phyloP scores from a whole-genome alignment of 2,797 vertebrate species.

The Esox masquinongy region DNA sequence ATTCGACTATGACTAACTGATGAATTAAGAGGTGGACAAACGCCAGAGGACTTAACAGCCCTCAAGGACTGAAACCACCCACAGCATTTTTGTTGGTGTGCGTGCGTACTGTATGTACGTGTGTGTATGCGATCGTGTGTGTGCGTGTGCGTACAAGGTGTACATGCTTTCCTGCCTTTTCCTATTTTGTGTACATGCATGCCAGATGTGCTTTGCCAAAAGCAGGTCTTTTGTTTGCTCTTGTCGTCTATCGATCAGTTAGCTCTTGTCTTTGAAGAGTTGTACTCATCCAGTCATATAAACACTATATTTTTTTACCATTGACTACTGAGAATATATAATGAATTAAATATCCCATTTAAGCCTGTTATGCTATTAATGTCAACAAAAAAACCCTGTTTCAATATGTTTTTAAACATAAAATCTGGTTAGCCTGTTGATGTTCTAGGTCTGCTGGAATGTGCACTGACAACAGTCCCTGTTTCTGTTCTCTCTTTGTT shows the following conservation, averaged over 20 bases:
- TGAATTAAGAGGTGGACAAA: slow-evolving; percentile 9
- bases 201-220: slow-evolving; percentile 47
- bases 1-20: background rate
- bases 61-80: slow-evolving; percentile 47
- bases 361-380: slow-evolving; percentile 9
- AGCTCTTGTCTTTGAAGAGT: slow-evolving; percentile 25
- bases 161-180: slow-evolving; percentile 35
- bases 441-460: background rate
- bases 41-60: slow-evolving; percentile 61
- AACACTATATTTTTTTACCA: slow-evolving; percentile 11
- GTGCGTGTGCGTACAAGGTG: slow-evolving; percentile 20
- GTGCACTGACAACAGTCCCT: slow-evolving; percentile 26
- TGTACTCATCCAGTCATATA: slow-evolving; percentile 19
- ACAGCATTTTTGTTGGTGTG: slow-evolving; percentile 22
- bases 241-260: slow-evolving; percentile 42
- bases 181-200: slow-evolving; percentile 61
- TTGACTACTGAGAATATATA: slow-evolving; percentile 21
- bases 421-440: slow-evolving; percentile 12
- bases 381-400: slow-evolving; percentile 8
- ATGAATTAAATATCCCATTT: background rate
- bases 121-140: slow-evolving; percentile 8
- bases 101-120: slow-evolving; percentile 20
- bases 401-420: slow-evolving; percentile 19
- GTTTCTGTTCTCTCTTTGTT: slow-evolving; percentile 42
- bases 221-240: slow-evolving; percentile 43